phyloP scores from a whole-genome alignment of 1,140 invertebrate genomes.

The Platorchestia sp. region DNA sequence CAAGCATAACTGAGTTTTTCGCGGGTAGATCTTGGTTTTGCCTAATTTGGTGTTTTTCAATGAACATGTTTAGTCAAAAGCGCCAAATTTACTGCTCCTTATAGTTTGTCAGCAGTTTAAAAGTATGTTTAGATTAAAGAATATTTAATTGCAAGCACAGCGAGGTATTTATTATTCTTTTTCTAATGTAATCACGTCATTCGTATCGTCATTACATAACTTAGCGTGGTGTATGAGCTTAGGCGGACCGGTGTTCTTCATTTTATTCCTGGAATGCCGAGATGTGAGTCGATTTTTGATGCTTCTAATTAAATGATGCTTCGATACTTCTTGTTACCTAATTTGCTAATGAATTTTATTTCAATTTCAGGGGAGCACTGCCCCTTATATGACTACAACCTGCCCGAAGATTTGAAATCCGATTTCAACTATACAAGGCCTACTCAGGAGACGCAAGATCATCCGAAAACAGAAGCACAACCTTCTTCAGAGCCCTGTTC shows the following conservation, averaged over 20 bases:
- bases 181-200: too few relatives aligned
- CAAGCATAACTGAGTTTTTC: not conserved
- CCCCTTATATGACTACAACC: not conserved
- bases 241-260: too few relatives aligned
- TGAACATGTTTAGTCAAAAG: too few relatives aligned
- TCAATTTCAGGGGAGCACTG: conserved; percentile 18
- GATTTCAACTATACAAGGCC: not conserved
- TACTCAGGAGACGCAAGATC: not conserved
- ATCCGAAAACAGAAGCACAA: not conserved
- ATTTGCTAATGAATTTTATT: not conserved
- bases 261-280: too few relatives aligned
- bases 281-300: not conserved
- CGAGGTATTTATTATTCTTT: too few relatives aligned
- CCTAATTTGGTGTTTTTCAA: not conserved
- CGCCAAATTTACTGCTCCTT: too few relatives aligned
- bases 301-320: not conserved
- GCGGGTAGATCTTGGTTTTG: not conserved
- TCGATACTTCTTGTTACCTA: not conserved
- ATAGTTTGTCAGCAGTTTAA: not conserved
- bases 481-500: not conserved
- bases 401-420: not conserved
- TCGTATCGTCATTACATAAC: too few relatives aligned
- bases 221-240: too few relatives aligned
- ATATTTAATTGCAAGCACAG: too few relatives aligned
- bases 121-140: too few relatives aligned